Evolutionary conservation across 1,140 invertebrate species (phyloP), one percentile per base, ranked within the genome.

Genomic region (Tetragonula clypearis): DNA sequence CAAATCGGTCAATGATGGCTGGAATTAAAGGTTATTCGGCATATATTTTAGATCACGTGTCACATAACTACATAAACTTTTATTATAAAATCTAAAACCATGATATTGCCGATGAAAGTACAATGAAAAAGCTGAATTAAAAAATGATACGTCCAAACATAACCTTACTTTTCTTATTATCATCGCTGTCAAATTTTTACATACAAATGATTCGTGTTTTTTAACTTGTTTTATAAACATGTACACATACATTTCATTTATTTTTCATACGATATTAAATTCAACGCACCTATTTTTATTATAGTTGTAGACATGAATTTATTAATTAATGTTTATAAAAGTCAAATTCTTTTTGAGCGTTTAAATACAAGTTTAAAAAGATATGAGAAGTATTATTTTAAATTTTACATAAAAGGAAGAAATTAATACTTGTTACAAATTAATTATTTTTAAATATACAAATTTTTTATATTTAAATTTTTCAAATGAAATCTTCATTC

Each of bases 21-120:
- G 94, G 93, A 86, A 94, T 95, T 88, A 95, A 95, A 95, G 94
- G 93, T 94, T 92, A 91, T 90, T 90, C 58, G 56, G 56, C 79
- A 75, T 66, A 62, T n/a, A 89, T 82, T 83, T 60, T 78, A 72
- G 2, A 73, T 85, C 30, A 82, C 60, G 68, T 74, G 71, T 85
- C 35, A 82, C 60, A 71, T 74, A 75, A 41, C 65, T 72, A 74
- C 23, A 66, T 23, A 73, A 83, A 26, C 68, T 26, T 35, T 82
- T 49, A 15, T 74, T 12, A 11, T 41, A 53, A 23, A 86, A 71
- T 72, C 5, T 35, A 35, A 62, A 56, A 71, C 79, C 74, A 77
- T 81, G 58, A 77, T 58, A 82, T n/a, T 56, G 4, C 21, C 17
- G 26, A 15, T 6, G 11, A 35, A 56, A 49, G 26, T 76, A 79